Base-by-base conservation (phyloP, 2,888 invertebrate genomes). In the Ptychoptera contaminata region DNA sequence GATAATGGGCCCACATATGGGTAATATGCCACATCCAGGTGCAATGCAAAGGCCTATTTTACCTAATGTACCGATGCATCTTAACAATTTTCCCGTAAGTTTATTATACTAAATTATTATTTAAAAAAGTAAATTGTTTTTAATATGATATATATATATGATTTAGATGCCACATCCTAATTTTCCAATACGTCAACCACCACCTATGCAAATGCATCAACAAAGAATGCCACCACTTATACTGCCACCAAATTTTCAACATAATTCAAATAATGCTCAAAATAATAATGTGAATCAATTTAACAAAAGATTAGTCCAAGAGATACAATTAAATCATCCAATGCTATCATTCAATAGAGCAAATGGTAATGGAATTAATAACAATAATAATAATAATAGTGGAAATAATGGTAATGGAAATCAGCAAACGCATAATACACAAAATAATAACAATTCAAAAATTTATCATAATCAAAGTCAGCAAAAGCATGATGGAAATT, bases 321-420 rank as follows among this genome's bases (percentile, higher is more conserved):
- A 66, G 51, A 66, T 66, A 31, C 65, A 66, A 47, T 65, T 65
- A 50, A 66, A 66, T 51, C 65, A 66, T 50, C 65, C 65, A 36
- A 54, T 66, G 49, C 53, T 66, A 34, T 57, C 62, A n/a, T 37
- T 40, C 8, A 40, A 35, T 44, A 16, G 44, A 16, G 16, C 12
- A 42, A 61, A 59, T 46, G 51, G 53, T 2, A 48, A 52, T 16
- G 48, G 51, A 51, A 9, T 55, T 53, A 31, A 37, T 58, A 58
- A 42, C 58, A 56, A 46, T 55, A 53, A 29, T 46, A 48, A 40
- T 49, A 49, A 49, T 30, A 30, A 42, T 42, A 39, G 34, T 23
- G 40, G 44, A 37, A 44, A 29, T 56, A 64, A 37, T 15, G 37
- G 40, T 40, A 53, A 48, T 29, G 39, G 49, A 11, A 42, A 54